Conservation (phyloP, 2,888 invertebrate species). For the Epirrhoe alternata region DNA sequence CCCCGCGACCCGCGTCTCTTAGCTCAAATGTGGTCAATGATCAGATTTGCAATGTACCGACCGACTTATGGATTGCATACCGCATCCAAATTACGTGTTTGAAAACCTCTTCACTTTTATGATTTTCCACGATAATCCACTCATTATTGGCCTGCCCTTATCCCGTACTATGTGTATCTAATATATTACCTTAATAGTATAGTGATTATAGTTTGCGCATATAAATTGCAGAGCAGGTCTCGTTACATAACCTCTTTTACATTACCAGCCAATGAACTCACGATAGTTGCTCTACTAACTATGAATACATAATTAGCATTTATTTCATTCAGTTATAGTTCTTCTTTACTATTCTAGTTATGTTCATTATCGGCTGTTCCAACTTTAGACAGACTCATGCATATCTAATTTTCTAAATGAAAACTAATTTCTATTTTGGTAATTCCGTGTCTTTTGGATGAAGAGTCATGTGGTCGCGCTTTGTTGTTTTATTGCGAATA, state of each 20-base stretch:
- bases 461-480: constrained; percentile 50
- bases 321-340: constrained; percentile 34
- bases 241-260: constrained; percentile 36
- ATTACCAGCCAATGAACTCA: constrained; percentile 50
- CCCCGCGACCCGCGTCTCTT: constrained; percentile 46
- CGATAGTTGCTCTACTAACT: constrained; percentile 41
- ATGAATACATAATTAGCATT: constrained; percentile 44
- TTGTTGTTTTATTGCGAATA: constrained; percentile 49
- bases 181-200: no score
- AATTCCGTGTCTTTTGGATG: constrained; percentile 43
- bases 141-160: no score
- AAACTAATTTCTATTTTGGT: background rate
- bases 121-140: background rate
- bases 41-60: constrained; percentile 40
- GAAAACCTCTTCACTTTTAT: background rate
- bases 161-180: background rate
- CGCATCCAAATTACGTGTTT: background rate
- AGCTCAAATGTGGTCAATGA: constrained; percentile 42
- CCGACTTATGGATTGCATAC: constrained; percentile 7
- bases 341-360: constrained; percentile 15
- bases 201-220: constrained; percentile 1
- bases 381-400: constrained; percentile 2
- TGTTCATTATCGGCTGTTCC: constrained; percentile 13
- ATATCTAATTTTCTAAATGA: constrained; percentile 8
- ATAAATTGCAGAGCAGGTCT: constrained; percentile 3